Conservation (phyloP, 1,140 invertebrate genomes). For the Heliconius congener region DNA sequence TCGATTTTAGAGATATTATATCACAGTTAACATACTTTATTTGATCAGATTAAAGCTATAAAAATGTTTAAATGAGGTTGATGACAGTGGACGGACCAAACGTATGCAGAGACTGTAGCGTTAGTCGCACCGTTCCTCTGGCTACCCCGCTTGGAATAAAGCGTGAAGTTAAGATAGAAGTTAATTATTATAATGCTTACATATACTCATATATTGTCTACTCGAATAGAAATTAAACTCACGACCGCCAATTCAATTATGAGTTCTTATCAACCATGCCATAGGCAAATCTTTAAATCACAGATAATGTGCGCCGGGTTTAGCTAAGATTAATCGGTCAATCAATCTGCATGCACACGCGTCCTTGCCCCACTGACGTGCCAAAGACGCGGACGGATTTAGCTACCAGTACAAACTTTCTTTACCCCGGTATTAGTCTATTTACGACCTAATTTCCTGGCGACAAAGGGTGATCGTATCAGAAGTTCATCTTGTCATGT, state of each 20-base stretch:
- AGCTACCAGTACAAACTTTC: conserved; percentile 68
- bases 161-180: no score
- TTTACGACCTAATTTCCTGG: conserved; percentile 54
- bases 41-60: no score
- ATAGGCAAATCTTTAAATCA: background rate
- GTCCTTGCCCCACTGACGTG: conserved; percentile 78
- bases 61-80: no score
- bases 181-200: no score
- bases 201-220: background rate
- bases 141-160: no score
- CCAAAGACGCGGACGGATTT: conserved; percentile 72
- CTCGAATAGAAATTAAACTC: background rate
- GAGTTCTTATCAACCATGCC: background rate
- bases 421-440: conserved; percentile 49
- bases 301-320: conserved; percentile 34
- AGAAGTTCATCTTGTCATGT: conserved; percentile 40
- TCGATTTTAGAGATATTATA: no score
- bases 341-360: conserved; percentile 74
- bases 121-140: no score
- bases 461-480: conserved; percentile 36
- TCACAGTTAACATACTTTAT: no score
- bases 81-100: no score
- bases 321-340: conserved; percentile 74
- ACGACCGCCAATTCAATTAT: background rate
- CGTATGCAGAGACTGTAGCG: no score